Evolutionary conservation across 2,797 vertebrate genomes (phyloP), one percentile per base, ranked within the genome.

Genomic region (Channallabes apus): DNA sequence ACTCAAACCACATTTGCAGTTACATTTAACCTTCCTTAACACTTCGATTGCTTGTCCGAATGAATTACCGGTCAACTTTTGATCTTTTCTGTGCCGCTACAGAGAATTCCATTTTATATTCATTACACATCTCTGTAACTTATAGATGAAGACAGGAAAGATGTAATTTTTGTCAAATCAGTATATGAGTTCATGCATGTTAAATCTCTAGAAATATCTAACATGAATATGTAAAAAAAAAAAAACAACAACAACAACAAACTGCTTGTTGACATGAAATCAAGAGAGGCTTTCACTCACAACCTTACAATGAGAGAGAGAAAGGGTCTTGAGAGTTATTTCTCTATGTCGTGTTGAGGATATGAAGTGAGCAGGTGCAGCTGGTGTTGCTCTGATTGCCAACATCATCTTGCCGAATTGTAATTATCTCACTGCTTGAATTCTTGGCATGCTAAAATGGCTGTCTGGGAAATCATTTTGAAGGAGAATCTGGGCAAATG

Each of bases 11-110:
- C 89, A 87, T 89, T 84, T 88, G 84, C 87, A n/a, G 85, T 90
- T 82, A 85, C 86, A 87, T 85, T 86, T 88, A 91, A 91, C 89
- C 91, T 87, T 72, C 75, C 84, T 90, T 82, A 89, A 88, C 90
- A 89, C 89, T 84, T 84, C 87, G 86, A 88, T 90, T 90, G 85
- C 84, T 85, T 76, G 59, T 61, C 87, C 83, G 75, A 35, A 82
- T 15, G 22, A 89, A 90, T 90, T 86, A 91, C 68, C 22, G 54
- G 32, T 46, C 75, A 65, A 56, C 79, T 86, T 71, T 54, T 9
- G 6, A 24, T 58, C 24, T 32, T 38, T 29, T 22, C n/a, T 88
- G 78, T 89, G 82, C 56, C 84, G 86, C 85, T 85, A 79, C 87
- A 85, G 69, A 84, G 83, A 73, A 77, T 6, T 65, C 2, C 73